Evolutionary conservation across 2,113 vertebrate genomes (phyloP).

Genomic region (Zosterops lateralis): DNA sequence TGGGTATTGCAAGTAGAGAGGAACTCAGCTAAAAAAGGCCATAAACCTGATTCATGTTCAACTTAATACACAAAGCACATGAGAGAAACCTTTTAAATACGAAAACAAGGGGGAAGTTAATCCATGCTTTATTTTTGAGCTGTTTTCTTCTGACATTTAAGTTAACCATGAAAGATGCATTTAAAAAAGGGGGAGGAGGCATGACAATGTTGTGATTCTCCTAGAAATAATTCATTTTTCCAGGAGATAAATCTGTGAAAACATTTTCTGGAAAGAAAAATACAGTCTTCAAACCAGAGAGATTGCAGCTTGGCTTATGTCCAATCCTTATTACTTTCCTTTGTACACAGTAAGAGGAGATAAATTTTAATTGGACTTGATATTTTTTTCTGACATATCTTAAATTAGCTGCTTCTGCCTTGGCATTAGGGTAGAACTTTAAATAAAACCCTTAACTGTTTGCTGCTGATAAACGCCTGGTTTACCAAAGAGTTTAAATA

Average conservation of each 20-base stretch:
- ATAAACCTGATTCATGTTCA: neutral
- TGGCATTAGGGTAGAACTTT: neutral
- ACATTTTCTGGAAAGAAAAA: conserved; percentile 28
- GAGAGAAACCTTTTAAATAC: neutral
- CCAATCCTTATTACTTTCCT: conserved; percentile 21
- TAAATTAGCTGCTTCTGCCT: conserved; percentile 44
- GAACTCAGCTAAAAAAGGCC: neutral
- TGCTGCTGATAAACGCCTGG: conserved; percentile 34
- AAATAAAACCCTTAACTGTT: conserved; percentile 35
- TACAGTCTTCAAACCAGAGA: neutral
- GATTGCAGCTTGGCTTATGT: neutral
- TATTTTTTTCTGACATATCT: neutral
- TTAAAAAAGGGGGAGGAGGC: neutral
- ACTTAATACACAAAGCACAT: neutral
- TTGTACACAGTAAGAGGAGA: neutral
- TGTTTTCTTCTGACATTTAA: neutral
- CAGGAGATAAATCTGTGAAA: conserved; percentile 40
- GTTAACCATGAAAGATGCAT: neutral
- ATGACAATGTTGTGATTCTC: neutral
- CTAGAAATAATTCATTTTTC: conserved; percentile 50
- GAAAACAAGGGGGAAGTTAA: neutral
- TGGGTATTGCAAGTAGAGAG: neutral
- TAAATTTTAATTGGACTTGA: conserved; percentile 43
- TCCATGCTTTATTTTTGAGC: neutral
- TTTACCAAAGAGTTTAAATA: conserved; percentile 49